Evolutionary conservation across 2,797 vertebrate species (phyloP).

Genomic region (Melopsittacus undulatus): DNA sequence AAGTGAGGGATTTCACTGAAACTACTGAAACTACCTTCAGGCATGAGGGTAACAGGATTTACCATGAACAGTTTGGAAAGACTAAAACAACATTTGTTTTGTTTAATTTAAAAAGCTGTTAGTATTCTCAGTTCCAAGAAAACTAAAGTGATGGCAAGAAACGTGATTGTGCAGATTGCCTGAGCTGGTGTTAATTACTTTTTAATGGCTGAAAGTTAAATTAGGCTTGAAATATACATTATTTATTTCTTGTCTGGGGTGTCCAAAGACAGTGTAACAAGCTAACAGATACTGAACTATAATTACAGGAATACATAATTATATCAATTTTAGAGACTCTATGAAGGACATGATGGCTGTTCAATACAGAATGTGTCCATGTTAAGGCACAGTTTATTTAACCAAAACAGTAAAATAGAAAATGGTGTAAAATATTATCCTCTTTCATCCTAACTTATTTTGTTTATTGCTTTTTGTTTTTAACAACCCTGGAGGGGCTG

Average conservation of each 20-base stretch:
- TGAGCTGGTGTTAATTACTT: conserved; percentile 58
- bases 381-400: background rate
- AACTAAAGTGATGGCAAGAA: conserved; percentile 48
- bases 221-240: conserved; percentile 44
- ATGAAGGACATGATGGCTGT: background rate
- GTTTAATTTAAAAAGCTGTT: conserved; percentile 59
- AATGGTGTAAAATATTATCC: background rate
- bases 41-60: background rate
- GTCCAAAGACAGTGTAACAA: conserved; percentile 14
- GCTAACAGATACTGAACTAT: conserved; percentile 6
- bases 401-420: background rate
- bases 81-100: conserved; percentile 61
- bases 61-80: background rate
- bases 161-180: conserved; percentile 46
- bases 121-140: conserved; percentile 56
- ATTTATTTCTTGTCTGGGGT: conserved; percentile 24
- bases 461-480: background rate
- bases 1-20: background rate
- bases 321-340: background rate
- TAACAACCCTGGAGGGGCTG: background rate
- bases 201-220: conserved; percentile 60
- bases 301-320: background rate
- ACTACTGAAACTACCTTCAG: background rate
- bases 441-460: background rate
- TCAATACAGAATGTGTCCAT: background rate